phyloP scores from a whole-genome alignment of 2,113 vertebrate genomes.

The Pachycephala philippinensis region DNA sequence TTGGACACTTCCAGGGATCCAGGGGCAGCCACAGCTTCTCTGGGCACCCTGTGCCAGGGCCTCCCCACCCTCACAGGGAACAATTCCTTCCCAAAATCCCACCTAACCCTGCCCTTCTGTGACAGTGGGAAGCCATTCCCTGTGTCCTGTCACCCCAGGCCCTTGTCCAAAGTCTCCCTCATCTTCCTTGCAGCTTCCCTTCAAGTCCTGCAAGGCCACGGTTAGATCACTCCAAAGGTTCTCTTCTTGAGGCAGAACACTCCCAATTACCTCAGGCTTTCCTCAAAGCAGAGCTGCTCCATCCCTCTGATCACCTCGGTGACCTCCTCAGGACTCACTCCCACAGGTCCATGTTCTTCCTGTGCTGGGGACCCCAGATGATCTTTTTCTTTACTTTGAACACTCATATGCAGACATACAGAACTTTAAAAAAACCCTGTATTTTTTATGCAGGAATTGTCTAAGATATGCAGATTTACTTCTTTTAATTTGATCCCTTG shows the following conservation, averaged over 20 bases:
- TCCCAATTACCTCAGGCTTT: neutral
- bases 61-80: fast-evolving
- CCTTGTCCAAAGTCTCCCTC: neutral
- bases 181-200: neutral
- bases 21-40: neutral
- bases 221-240: neutral
- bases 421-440: fast-evolving
- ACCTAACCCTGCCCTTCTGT: neutral
- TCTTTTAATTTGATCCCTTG: neutral
- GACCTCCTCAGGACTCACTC: neutral
- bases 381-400: neutral
- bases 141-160: neutral
- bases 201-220: neutral
- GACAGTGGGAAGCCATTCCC: neutral
- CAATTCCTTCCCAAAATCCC: neutral
- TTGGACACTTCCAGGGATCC: neutral
- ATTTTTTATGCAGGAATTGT: neutral
- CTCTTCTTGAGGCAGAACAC: neutral
- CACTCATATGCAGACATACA: neutral
- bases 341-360: neutral
- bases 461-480: neutral
- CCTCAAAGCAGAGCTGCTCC: neutral
- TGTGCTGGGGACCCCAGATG: neutral
- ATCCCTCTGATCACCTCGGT: neutral
- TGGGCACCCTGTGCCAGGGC: neutral